Percentiles rank a stretch among this genome's conserved stretches.
phyloP scores from a whole-genome alignment of 2,797 vertebrate genomes.

The Morelia viridis region DNA sequence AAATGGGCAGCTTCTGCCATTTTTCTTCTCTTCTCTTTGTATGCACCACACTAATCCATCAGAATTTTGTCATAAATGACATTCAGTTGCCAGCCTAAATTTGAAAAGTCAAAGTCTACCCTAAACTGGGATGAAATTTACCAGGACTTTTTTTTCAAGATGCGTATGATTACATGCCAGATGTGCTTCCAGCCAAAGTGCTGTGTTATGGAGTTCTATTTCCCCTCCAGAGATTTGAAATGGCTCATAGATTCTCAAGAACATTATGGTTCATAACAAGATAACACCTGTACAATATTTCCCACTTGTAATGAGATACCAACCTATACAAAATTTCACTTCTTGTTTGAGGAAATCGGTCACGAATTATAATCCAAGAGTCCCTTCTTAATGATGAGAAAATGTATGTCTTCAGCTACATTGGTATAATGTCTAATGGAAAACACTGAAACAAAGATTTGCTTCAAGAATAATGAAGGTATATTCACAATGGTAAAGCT shows the following conservation, averaged over 20 bases:
- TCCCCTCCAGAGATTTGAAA: conserved; percentile 64
- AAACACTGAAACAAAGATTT: background rate
- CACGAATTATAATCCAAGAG: conserved; percentile 62
- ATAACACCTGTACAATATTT: conserved; percentile 70
- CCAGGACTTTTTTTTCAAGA: conserved; percentile 3
- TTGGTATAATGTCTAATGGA: background rate
- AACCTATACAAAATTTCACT: conserved; percentile 47
- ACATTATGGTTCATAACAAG: conserved; percentile 58
- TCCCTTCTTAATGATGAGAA: conserved; percentile 50
- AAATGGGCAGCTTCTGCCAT: background rate
- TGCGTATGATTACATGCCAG: conserved; percentile 56
- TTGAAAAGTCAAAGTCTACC: conserved; percentile 54
- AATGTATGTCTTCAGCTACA: background rate
- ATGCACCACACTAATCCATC: conserved; percentile 48
- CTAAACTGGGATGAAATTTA: conserved; percentile 52
- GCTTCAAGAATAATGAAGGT: background rate
- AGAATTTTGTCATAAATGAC: conserved; percentile 40
- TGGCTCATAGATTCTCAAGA: conserved; percentile 60
- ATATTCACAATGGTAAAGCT: background rate
- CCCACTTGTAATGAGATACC: conserved; percentile 55
- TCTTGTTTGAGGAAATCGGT: conserved; percentile 50
- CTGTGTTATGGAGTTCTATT: conserved; percentile 34
- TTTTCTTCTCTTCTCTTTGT: conserved; percentile 53
- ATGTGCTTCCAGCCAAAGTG: conserved; percentile 42
- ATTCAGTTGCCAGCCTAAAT: conserved; percentile 40